Base-by-base conservation (phyloP, 2,888 invertebrate genomes). In the Bellardia bayeri region DNA sequence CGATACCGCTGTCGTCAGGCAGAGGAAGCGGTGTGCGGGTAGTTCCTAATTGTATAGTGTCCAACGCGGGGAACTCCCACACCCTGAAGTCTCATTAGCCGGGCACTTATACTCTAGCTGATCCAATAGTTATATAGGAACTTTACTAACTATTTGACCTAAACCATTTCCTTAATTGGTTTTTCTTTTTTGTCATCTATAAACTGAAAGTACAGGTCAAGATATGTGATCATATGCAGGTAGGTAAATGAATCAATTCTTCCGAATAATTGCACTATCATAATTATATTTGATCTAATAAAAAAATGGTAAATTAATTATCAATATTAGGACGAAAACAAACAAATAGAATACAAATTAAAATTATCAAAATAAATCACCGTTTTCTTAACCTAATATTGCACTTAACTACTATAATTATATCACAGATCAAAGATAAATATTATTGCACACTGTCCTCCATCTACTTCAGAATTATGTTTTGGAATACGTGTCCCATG, bases 41-140 rank as follows among this genome's bases (percentile, higher is more conserved):
- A 7, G 7, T 51, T 14, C n/a, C n/a, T 51, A 5, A 3, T 51
- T 14, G 51, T 3, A 51, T n/a, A 51, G 2, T 5, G n/a, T 51
- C n/a, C 51, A 51, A 51, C 51, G 51, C 7, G 45, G 56, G 56
- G 56, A 56, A 56, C 23, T 56, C 56, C 56, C 56, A 56, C 56
- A 56, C 56, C 56, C 56, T 56, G 23, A 56, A 23, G 23, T 56
- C 56, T 56, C 56, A 56, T 3, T 9, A 23, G 56, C 56, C 56
- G 56, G 56, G 56, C 23, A 16, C 14, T n/a, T n/a, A 2, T 37
- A 37, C 2, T 37, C 2, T n/a, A 14, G n/a, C 51, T 51, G n/a
- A 51, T 51, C n/a, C 51, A 51, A 51, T 51, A 6, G n/a, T n/a
- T n/a, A 3, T n/a, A 51, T n/a, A n/a, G 6, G n/a, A 2, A 51